Evolutionary conservation across 2,888 invertebrate species (phyloP).

Genomic region (Autographa pulchrina): DNA sequence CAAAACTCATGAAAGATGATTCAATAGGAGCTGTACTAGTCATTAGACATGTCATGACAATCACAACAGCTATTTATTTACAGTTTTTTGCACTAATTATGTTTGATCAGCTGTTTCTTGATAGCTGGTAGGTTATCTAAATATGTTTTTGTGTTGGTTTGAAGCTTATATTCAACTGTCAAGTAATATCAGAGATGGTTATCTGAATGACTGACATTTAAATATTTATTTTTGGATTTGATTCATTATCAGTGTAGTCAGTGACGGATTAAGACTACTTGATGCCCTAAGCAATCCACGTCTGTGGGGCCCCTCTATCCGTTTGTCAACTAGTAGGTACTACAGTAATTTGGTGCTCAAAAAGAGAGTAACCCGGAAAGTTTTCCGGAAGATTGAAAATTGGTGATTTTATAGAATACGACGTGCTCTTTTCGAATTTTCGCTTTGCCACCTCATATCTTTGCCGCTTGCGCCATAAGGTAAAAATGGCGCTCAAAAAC

Average conservation of each 20-base stretch:
- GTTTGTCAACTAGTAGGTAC: no score
- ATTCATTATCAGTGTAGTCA: background rate
- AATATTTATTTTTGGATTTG: background rate
- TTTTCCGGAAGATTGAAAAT: no score
- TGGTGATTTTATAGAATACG: no score
- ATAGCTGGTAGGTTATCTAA: constrained; percentile 29
- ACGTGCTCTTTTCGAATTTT: no score
- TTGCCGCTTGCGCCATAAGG: no score
- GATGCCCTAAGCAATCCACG: no score
- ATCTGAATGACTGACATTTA: background rate
- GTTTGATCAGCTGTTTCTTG: constrained; percentile 41
- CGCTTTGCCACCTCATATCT: no score
- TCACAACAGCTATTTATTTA: constrained; percentile 40
- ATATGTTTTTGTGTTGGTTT: background rate
- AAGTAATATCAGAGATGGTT: background rate
- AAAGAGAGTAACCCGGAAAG: no score
- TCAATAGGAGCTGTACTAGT: background rate
- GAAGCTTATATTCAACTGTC: background rate
- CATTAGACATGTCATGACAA: constrained; percentile 5
- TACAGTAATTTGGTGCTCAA: no score
- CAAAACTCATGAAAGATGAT: background rate
- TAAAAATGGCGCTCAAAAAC: no score
- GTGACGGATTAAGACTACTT: no score
- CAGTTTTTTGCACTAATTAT: constrained; percentile 29
- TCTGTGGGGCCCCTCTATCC: no score